Evolutionary conservation across 2,888 invertebrate species (phyloP).

Genomic region (Poecilobothrus nobilitatus): DNA sequence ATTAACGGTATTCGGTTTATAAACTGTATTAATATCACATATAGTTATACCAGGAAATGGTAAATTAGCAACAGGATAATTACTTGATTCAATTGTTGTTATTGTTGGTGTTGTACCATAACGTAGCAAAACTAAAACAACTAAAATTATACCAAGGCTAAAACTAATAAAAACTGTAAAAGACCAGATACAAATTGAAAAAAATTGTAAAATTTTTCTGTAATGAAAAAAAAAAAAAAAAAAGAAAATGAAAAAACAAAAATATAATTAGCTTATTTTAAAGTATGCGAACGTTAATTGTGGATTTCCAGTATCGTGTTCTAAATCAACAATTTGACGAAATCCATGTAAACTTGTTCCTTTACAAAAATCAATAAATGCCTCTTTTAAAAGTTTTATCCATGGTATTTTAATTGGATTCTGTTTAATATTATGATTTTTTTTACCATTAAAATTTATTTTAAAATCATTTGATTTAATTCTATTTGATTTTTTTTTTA

Average conservation of each 20-base stretch:
- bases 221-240: background rate
- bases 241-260: background rate
- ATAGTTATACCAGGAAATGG: constrained; percentile 58
- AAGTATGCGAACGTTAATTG: background rate
- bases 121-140: constrained; percentile 27
- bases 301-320: background rate
- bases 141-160: constrained; percentile 26
- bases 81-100: constrained; percentile 49
- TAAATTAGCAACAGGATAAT: constrained; percentile 57
- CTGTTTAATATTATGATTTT: background rate
- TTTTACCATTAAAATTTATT: background rate
- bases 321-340: constrained; percentile 2
- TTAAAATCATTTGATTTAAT: too few species aligned
- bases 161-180: constrained; percentile 22
- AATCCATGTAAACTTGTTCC: constrained; percentile 5
- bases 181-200: constrained; percentile 17
- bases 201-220: background rate
- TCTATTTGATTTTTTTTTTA: too few species aligned
- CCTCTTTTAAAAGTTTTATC: background rate
- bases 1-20: constrained; percentile 43
- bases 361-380: constrained; percentile 5
- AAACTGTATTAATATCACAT: constrained; percentile 54
- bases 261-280: background rate
- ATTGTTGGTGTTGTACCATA: constrained; percentile 32
- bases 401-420: background rate